Base-by-base conservation (phyloP, 1,140 invertebrate genomes). In the Halyomorpha halys region DNA sequence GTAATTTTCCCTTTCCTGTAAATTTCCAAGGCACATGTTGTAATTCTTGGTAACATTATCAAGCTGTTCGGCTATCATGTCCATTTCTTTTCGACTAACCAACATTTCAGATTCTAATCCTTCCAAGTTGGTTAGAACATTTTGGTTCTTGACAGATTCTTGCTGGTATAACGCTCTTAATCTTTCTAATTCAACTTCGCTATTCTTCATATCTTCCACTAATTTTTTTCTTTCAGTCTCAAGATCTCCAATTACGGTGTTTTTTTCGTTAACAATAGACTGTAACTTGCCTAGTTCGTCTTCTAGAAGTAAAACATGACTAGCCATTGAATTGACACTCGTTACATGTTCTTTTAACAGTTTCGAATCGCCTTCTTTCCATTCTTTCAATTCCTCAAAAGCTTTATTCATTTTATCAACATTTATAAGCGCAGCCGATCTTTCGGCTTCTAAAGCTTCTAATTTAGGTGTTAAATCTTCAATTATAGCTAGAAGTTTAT, bases 1-100 rank as follows among this genome's bases (percentile, higher is more conserved):
- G 67, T 85, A 84, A 13, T 84, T 77, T 69, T 87, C 83, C 59
- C 83, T 74, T 73, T 89, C 84, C 71, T 86, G 82, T 21, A 89
- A 71, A 73, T 87, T 88, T 5, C 81, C 81, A 61, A 84, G 75
- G 34, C 56, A 59, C 62, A 47, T 47, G 61, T 68, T 63, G 44
- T 62, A 66, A 19, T 62, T 61, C 14, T 21, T n/a, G 23, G 69
- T 66, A 11, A 66, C 61, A 25, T 64, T 66, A 53, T 63, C 60
- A 18, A 72, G 61, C 61, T 69, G 62, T 19, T 65, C 47, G 27
- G 59, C 45, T 44, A 71, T 61, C n/a, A 65, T 61, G 19, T 67
- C 21, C 56, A 70, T 65, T 51, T 68, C 66, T 49, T 66, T 64
- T 61, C 67, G 66, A 27, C 62, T 68, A 19, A 54, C 63, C 11